phyloP scores from a whole-genome alignment of 2,888 invertebrate genomes.

The Chydorus sphaericus region DNA sequence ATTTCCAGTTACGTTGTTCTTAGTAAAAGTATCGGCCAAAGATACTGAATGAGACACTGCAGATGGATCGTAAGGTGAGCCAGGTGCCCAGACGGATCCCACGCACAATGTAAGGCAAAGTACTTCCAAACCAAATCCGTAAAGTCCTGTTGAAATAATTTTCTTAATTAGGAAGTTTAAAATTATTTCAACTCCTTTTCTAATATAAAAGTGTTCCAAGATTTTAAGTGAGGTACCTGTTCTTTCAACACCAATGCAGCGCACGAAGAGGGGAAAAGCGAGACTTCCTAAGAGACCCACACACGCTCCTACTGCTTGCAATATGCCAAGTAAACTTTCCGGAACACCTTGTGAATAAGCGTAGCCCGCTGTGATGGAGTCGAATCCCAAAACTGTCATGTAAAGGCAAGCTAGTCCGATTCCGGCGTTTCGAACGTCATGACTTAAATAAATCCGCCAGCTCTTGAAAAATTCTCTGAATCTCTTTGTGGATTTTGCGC shows the following conservation, averaged over 20 bases:
- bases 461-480: neutral
- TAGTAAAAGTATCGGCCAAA: constrained; percentile 15
- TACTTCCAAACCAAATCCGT: constrained; percentile 21
- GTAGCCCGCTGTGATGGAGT: constrained; percentile 33
- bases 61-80: constrained; percentile 29
- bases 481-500: neutral
- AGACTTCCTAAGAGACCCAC: constrained; percentile 34
- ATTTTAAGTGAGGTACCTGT: constrained; percentile 19
- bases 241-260: constrained; percentile 21
- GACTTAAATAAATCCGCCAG: constrained; percentile 31
- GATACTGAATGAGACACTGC: too few relatives aligned
- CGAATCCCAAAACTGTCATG: constrained; percentile 37
- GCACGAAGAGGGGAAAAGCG: constrained; percentile 30
- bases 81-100: constrained; percentile 32
- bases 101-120: constrained; percentile 29
- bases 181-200: too few relatives aligned
- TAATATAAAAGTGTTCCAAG: too few relatives aligned
- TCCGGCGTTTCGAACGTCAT: constrained; percentile 32
- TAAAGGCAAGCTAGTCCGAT: constrained; percentile 32
- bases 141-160: constrained; percentile 17
- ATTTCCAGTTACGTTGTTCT: neutral
- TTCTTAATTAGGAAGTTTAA: neutral
- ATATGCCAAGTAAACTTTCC: constrained; percentile 29
- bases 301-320: constrained; percentile 31
- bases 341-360: constrained; percentile 31